phyloP scores from a whole-genome alignment of 2,113 vertebrate genomes.

The Climacteris rufus region DNA sequence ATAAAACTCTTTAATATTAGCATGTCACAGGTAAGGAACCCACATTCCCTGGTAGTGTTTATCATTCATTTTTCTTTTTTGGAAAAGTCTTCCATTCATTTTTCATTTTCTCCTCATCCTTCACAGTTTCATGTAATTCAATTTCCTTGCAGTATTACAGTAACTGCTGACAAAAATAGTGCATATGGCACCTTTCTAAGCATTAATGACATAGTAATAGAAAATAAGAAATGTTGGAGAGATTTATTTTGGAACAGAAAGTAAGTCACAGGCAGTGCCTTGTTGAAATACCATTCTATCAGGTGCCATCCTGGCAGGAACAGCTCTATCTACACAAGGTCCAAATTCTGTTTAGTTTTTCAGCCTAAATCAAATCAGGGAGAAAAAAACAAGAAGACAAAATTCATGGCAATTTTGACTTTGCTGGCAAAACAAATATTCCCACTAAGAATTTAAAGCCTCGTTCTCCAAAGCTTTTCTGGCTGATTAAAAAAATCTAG shows the following conservation, averaged over 20 bases:
- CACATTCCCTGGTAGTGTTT: not conserved
- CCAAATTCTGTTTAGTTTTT: not conserved
- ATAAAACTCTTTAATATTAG: constrained; percentile 21
- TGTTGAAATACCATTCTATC: not conserved
- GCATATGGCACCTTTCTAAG: not conserved
- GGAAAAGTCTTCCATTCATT: not conserved
- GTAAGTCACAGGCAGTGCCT: not conserved
- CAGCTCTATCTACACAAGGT: accelerated
- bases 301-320: not conserved
- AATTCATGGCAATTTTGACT: not conserved
- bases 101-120: not conserved
- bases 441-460: not conserved
- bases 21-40: not conserved
- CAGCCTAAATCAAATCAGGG: not conserved
- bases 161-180: not conserved
- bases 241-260: not conserved
- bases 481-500: not conserved
- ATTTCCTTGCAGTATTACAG: not conserved
- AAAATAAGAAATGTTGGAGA: not conserved
- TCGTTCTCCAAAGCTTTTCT: not conserved
- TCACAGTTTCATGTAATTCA: not conserved
- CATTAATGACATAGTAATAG: not conserved
- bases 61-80: not conserved
- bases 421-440: not conserved
- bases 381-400: not conserved